Evolutionary conservation across 1,140 invertebrate genomes (phyloP).

Genomic region (Procambarus clarkii): DNA sequence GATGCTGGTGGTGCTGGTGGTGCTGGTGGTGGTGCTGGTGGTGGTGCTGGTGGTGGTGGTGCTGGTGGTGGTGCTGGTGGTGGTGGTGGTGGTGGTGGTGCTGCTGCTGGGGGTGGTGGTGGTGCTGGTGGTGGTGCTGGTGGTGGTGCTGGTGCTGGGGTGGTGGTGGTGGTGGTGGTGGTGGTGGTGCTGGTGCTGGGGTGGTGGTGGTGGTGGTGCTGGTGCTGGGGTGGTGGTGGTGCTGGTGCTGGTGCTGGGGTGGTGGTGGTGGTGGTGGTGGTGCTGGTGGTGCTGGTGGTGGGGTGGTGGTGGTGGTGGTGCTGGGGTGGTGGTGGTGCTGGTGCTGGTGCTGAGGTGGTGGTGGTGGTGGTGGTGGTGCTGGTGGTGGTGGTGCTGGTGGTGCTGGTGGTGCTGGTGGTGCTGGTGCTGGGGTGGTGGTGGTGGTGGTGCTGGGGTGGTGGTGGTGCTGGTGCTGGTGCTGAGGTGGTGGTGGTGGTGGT

Average conservation of each 20-base stretch:
- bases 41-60: not conserved
- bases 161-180: not conserved
- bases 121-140: not conserved
- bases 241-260: not conserved
- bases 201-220: not conserved
- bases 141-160: not conserved
- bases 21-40: not conserved
- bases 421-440: not conserved
- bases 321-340: not conserved
- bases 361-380: not conserved
- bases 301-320: not conserved
- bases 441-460: not conserved
- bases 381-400: not conserved
- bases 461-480: not conserved
- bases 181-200: not conserved
- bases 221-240: not conserved
- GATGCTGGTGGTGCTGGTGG: not conserved
- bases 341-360: not conserved
- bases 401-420: not conserved
- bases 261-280: not conserved
- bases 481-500: not conserved
- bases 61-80: not conserved
- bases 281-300: not conserved
- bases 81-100: not conserved
- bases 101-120: not conserved